These are phyloP conservation scores for Anguilla obscura DNA, from an alignment of 2,797 vertebrate species.

Conservation along the genomic window DNA sequence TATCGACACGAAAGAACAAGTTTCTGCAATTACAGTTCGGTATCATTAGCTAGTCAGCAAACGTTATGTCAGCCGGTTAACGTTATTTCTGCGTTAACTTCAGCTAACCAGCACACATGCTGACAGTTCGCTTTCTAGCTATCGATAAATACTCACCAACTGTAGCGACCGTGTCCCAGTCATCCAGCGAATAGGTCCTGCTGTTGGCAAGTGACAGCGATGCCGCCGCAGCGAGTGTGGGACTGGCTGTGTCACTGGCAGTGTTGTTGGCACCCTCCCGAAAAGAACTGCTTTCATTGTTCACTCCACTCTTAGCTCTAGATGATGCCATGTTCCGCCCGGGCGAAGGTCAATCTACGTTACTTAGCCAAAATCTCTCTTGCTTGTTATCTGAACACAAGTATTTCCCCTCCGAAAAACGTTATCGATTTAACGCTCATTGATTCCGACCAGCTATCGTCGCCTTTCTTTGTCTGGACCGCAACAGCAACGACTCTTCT, in stretches of 20 bases:
- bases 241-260: slow-evolving; percentile 43
- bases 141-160: slow-evolving; percentile 77
- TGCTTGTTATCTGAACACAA: not conserved
- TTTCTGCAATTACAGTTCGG: no score
- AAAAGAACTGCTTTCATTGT: slow-evolving; percentile 54
- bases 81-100: not conserved
- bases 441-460: slow-evolving; percentile 35
- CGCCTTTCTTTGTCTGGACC: slow-evolving; percentile 40
- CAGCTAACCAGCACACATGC: not conserved
- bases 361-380: not conserved
- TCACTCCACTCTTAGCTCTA: slow-evolving; percentile 61
- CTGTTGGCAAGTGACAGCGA: slow-evolving; percentile 39
- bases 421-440: slow-evolving; percentile 35
- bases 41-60: no score
- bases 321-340: slow-evolving; percentile 67
- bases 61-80: no score
- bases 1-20: no score
- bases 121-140: not conserved
- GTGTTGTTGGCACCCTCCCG: slow-evolving; percentile 56
- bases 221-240: slow-evolving; percentile 52
- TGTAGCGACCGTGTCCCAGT: slow-evolving; percentile 84
- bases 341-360: not conserved
- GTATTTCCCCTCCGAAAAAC: slow-evolving; percentile 15
- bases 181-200: slow-evolving; percentile 74
- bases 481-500: slow-evolving; percentile 25